These are phyloP conservation scores for Catharus minimus DNA, from an alignment of 2,113 vertebrate species.

Conservation along the genomic window DNA sequence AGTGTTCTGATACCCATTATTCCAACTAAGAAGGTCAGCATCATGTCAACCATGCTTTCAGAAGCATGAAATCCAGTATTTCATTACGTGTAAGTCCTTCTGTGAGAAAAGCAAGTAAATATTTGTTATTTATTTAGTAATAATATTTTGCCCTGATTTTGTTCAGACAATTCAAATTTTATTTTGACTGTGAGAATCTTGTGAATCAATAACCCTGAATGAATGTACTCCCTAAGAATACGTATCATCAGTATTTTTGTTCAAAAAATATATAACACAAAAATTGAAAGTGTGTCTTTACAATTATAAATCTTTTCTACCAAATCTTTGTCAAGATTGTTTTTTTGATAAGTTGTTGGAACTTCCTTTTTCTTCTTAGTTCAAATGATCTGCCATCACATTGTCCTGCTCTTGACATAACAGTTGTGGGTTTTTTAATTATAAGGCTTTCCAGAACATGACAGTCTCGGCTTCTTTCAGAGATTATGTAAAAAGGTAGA, in stretches of 20 bases:
- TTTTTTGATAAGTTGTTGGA: neutral
- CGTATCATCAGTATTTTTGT: neutral
- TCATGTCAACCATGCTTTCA: neutral
- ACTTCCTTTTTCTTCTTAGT: neutral
- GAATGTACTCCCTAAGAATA: neutral
- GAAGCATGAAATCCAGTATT: neutral
- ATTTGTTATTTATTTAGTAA: neutral
- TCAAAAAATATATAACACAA: neutral
- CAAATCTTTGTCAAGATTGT: neutral
- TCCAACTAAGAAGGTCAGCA: neutral
- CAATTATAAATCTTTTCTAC: neutral
- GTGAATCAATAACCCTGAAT: neutral
- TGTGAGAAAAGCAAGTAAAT: neutral
- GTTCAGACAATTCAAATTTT: neutral
- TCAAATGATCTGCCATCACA: neutral
- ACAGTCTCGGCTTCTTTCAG: neutral
- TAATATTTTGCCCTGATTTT: neutral
- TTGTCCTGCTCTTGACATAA: neutral
- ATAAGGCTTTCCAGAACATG: neutral
- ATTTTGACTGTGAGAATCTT: neutral
- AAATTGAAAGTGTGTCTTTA: rapidly evolving
- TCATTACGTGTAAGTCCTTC: neutral
- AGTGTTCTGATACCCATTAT: neutral
- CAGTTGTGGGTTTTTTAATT: neutral
- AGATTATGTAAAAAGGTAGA: neutral